A percentile compares a stretch with the other conserved stretches of the same genome.
Evolutionary conservation across 2,888 invertebrate species (phyloP).

Genomic region (Drosophila colorata): DNA sequence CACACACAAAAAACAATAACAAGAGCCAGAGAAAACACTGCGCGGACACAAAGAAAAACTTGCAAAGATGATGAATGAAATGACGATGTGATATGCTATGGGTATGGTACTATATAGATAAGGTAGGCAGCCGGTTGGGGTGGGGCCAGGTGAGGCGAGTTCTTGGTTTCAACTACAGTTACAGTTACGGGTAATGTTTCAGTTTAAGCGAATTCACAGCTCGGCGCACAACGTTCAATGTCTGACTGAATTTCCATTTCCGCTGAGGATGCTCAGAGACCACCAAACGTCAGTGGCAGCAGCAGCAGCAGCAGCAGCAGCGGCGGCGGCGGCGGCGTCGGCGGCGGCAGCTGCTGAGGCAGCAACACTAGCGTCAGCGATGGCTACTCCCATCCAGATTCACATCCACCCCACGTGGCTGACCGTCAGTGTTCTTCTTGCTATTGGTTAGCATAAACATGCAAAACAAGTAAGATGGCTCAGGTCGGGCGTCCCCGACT

Average conservation of each 20-base stretch:
- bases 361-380: slow-evolving; percentile 8
- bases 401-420: slow-evolving; percentile 61
- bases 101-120: background rate
- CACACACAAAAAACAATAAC: slow-evolving; percentile 1
- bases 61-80: slow-evolving; percentile 4
- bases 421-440: slow-evolving; percentile 47
- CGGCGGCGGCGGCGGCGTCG: slow-evolving; percentile 9
- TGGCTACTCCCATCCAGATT: slow-evolving; percentile 29
- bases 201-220: slow-evolving; percentile 49
- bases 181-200: slow-evolving; percentile 6
- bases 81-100: background rate
- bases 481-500: no score
- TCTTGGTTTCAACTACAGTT: background rate
- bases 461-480: no score
- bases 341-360: slow-evolving; percentile 21
- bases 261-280: slow-evolving; percentile 65
- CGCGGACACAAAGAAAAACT: slow-evolving; percentile 6
- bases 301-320: slow-evolving; percentile 15
- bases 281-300: slow-evolving; percentile 30
- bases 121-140: background rate
- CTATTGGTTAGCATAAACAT: slow-evolving; percentile 69
- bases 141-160: slow-evolving; percentile 13
- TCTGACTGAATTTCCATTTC: slow-evolving; percentile 73
- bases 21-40: slow-evolving; percentile 13
- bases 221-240: slow-evolving; percentile 65